Evolutionary conservation across 1,140 invertebrate genomes (phyloP).

Genomic region (Onthophagus taurus): DNA sequence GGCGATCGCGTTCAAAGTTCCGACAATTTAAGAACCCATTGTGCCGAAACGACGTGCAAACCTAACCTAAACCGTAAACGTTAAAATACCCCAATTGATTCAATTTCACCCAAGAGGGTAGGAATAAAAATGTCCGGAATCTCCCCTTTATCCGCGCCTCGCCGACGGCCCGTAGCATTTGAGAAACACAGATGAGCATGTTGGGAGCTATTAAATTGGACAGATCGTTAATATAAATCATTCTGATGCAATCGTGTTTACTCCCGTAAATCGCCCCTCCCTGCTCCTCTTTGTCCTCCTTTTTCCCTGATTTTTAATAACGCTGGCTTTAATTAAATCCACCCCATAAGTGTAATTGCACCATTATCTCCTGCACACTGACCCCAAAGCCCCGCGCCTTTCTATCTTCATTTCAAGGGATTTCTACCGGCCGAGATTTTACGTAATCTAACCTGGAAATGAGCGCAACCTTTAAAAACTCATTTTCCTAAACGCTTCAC

Average conservation of each 20-base stretch:
- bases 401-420: no score
- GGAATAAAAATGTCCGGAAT: slow-evolving; percentile 24
- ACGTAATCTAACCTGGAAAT: no score
- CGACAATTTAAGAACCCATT: slow-evolving; percentile 20
- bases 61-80: slow-evolving; percentile 24
- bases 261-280: not conserved
- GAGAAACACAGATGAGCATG: slow-evolving; percentile 29
- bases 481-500: no score
- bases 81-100: slow-evolving; percentile 28
- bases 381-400: no score
- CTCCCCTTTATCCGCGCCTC: slow-evolving; percentile 11
- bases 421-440: no score
- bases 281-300: not conserved
- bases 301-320: not conserved
- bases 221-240: slow-evolving; percentile 31
- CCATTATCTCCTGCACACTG: no score
- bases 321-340: no score
- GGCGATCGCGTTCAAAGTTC: no score
- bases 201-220: slow-evolving; percentile 31
- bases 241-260: slow-evolving; percentile 24
- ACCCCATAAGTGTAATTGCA: no score
- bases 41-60: slow-evolving; percentile 19
- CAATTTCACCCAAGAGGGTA: slow-evolving; percentile 27
- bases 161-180: slow-evolving; percentile 14
- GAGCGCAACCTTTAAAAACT: no score